Evolutionary conservation across 2,113 vertebrate species (phyloP).

Genomic region (Pan paniscus): DNA sequence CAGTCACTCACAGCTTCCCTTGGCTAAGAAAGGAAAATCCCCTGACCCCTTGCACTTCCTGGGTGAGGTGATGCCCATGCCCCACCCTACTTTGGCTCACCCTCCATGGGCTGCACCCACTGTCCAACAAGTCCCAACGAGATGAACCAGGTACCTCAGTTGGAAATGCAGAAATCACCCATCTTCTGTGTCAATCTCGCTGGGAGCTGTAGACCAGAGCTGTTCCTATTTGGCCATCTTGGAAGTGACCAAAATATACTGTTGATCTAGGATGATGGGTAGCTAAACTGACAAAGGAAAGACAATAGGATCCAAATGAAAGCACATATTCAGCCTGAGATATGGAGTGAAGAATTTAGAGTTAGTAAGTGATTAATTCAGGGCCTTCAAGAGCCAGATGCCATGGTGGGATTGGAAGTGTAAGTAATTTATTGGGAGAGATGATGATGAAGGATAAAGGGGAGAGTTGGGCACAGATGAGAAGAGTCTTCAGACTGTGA

Average conservation of each 20-base stretch:
- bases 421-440: not conserved
- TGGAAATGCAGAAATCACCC: too few species aligned
- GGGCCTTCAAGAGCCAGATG: not conserved
- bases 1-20: too few species aligned
- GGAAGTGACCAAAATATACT: not conserved
- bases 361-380: not conserved
- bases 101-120: too few species aligned
- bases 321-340: not conserved
- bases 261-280: not conserved
- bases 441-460: not conserved
- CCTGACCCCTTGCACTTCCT: too few species aligned
- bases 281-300: not conserved
- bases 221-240: too few species aligned
- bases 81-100: too few species aligned
- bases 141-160: too few species aligned
- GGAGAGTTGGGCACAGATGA: not conserved
- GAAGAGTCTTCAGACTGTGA: not conserved
- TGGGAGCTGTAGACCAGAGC: too few species aligned
- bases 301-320: not conserved
- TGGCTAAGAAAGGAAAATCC: too few species aligned
- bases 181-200: too few species aligned
- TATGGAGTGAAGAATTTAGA: not conserved
- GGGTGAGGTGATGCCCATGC: too few species aligned
- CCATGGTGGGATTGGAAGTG: not conserved
- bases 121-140: too few species aligned